A percentile compares a stretch with the other conserved stretches of the same genome.
These are phyloP conservation scores for Formica selysi DNA, from an alignment of 1,140 invertebrate species.

Conservation along the genomic window DNA sequence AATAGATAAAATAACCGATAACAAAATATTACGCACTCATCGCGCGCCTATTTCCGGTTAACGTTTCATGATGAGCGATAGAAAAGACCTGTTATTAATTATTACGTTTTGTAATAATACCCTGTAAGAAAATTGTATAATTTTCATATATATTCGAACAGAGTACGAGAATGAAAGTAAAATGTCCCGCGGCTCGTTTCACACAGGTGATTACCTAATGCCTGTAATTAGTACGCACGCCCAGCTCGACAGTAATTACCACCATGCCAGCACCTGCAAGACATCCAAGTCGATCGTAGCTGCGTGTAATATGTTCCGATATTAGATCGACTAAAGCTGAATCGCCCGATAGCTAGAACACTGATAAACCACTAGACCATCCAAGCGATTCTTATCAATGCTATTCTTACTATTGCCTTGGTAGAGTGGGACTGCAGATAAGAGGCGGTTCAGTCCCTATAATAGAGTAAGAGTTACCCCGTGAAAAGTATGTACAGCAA, in stretches of 20 bases:
- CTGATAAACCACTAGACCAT: conserved; percentile 34
- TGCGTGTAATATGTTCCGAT: background rate
- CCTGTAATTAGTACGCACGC: conserved; percentile 47
- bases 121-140: conserved; percentile 38
- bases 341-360: conserved; percentile 25
- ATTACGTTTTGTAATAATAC: conserved; percentile 5
- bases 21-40: background rate
- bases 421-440: conserved; percentile 45
- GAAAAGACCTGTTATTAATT: conserved; percentile 16
- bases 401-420: conserved; percentile 47
- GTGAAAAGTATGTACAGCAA: background rate
- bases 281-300: background rate
- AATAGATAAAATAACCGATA: background rate
- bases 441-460: conserved; percentile 4
- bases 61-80: conserved; percentile 17
- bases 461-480: background rate
- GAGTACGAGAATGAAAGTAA: conserved; percentile 46
- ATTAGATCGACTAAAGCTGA: background rate
- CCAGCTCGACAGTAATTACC: conserved; percentile 14
- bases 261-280: conserved; percentile 30
- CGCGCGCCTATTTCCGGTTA: background rate
- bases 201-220: conserved; percentile 49
- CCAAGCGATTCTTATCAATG: conserved; percentile 31
- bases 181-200: conserved; percentile 29
- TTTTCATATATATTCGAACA: conserved; percentile 37